Conservation (phyloP, 2,113 vertebrate genomes). For the Hypocryptadius cinnamomeus region DNA sequence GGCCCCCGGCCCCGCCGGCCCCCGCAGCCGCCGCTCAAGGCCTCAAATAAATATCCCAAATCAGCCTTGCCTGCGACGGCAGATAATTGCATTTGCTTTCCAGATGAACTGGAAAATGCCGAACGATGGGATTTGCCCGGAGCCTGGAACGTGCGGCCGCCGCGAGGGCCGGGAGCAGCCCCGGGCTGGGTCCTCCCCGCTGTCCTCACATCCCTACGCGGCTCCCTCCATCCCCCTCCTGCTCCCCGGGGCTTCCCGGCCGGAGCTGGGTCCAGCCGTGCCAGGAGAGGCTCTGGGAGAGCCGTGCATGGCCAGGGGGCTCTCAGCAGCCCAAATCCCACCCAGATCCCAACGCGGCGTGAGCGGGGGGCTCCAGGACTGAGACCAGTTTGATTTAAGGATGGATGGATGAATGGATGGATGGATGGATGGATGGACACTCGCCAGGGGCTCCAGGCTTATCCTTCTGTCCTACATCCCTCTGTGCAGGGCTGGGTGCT, state of each 20-base stretch:
- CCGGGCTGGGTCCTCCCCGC: neutral
- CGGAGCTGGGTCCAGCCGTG: accelerated
- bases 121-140: neutral
- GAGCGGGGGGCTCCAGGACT: accelerated
- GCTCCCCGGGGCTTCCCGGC: neutral
- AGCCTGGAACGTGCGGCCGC: neutral
- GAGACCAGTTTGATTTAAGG: neutral
- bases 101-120: conserved; percentile 48
- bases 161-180: accelerated
- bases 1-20: neutral
- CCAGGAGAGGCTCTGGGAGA: neutral
- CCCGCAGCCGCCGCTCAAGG: neutral
- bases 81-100: conserved; percentile 46
- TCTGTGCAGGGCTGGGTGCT: neutral
- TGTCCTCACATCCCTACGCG: neutral
- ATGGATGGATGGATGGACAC: neutral
- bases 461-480: neutral
- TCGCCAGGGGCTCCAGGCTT: neutral
- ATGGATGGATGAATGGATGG: neutral
- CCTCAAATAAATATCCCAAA: neutral
- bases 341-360: accelerated
- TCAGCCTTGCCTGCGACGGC: neutral
- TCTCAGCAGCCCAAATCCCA: neutral
- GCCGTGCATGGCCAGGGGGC: accelerated
- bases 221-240: neutral